Evolutionary conservation across 2,888 invertebrate species (phyloP).

Genomic region (Chrysolina oricalcia): DNA sequence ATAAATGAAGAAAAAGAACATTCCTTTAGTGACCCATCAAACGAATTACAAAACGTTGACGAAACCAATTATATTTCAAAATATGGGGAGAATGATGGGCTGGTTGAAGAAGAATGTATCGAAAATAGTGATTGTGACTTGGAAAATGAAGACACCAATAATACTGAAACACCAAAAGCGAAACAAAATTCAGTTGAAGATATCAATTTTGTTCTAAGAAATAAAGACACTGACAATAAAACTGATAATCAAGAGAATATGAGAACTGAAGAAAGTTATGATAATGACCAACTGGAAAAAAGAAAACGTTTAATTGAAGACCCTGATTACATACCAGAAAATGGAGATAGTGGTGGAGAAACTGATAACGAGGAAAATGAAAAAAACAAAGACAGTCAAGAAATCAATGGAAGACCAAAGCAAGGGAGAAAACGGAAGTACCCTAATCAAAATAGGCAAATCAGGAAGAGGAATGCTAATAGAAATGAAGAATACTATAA

Average conservation of each 20-base stretch:
- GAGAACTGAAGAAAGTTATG: neutral
- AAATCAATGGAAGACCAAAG: neutral
- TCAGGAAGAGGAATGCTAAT: neutral
- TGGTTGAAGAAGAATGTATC: neutral
- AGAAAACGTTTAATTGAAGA: neutral
- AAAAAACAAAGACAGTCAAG: no score
- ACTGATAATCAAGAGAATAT: neutral
- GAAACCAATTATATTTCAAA: no score
- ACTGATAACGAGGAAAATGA: no score
- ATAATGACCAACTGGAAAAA: neutral
- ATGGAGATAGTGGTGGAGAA: neutral
- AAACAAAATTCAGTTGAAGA: neutral
- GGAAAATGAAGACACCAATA: neutral
- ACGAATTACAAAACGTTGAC: neutral
- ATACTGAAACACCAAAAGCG: neutral
- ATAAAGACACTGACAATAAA: neutral
- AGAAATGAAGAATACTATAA: neutral
- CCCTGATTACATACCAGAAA: neutral
- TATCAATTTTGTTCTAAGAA: neutral
- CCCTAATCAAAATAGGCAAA: conserved; percentile 17
- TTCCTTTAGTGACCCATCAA: neutral
- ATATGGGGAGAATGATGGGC: neutral
- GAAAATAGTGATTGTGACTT: neutral
- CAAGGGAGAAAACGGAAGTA: conserved; percentile 5
- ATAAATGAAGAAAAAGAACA: neutral